Evolutionary conservation across 2,113 vertebrate genomes (phyloP).

Genomic region (Trochalopteron elliotii): DNA sequence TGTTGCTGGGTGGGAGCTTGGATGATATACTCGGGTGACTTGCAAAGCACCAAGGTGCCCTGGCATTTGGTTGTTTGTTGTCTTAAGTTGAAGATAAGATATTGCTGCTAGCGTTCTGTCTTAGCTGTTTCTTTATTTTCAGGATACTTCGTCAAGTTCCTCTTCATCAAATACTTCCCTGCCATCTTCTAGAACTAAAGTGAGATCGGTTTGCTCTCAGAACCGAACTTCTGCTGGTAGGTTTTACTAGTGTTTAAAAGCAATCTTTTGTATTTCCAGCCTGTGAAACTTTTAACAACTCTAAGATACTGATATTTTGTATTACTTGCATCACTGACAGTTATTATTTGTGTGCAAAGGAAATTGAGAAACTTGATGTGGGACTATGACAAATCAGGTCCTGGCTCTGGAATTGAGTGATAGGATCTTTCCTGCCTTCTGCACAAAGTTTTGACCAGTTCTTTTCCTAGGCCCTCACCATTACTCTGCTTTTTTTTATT

Average conservation of each 20-base stretch:
- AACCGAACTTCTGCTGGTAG: not conserved
- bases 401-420: not conserved
- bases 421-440: not conserved
- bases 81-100: not conserved
- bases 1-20: fast-evolving
- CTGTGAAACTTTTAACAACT: not conserved
- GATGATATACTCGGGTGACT: not conserved
- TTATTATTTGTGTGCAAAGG: not conserved
- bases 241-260: not conserved
- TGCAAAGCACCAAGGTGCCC: fast-evolving
- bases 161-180: not conserved
- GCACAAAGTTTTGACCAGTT: not conserved
- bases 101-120: fast-evolving
- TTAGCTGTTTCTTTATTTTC: not conserved
- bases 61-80: not conserved
- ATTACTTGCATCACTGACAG: not conserved
- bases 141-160: not conserved
- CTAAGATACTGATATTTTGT: not conserved
- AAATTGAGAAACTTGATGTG: not conserved
- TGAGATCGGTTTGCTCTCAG: not conserved
- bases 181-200: not conserved
- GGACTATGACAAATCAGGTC: not conserved
- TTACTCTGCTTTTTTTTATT: not conserved
- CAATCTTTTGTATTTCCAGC: not conserved
- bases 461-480: not conserved